These are phyloP conservation scores for Drosophila pallidifrons DNA, from an alignment of 1,140 invertebrate species.

Conservation along the genomic window DNA sequence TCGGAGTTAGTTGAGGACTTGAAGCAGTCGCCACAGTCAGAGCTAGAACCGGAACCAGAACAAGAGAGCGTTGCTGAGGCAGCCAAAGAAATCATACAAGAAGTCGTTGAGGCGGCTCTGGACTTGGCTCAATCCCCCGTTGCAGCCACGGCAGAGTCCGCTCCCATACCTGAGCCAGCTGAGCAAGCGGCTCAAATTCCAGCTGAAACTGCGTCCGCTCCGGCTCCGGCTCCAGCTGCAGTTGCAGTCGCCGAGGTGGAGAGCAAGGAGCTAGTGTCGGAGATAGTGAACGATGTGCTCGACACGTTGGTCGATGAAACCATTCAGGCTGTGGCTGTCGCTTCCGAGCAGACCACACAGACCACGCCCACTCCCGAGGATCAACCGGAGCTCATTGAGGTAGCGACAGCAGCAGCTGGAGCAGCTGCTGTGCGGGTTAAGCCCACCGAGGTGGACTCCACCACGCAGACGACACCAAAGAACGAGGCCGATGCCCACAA, in stretches of 20 bases:
- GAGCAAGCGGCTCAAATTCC: no score
- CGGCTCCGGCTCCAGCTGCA: conserved; percentile 7
- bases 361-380: conserved; percentile 43
- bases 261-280: conserved; percentile 53
- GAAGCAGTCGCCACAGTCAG: no score
- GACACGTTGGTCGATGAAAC: conserved; percentile 72
- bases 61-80: conserved; percentile 48
- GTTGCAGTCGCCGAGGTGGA: not conserved
- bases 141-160: conserved; percentile 9
- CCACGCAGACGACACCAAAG: conserved; percentile 80
- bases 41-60: conserved; percentile 5
- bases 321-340: conserved; percentile 58
- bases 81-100: conserved; percentile 70
- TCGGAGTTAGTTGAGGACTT: no score
- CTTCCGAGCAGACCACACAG: conserved; percentile 64
- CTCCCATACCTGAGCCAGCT: not conserved
- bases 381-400: conserved; percentile 9
- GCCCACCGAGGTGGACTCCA: conserved; percentile 76
- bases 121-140: conserved; percentile 18
- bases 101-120: conserved; percentile 72
- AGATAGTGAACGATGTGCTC: conserved; percentile 75
- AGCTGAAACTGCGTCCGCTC: not conserved
- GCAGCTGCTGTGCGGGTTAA: conserved; percentile 39
- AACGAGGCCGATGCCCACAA: conserved; percentile 61
- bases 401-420: conserved; percentile 19